Base-by-base conservation (phyloP, 2,888 invertebrate species). In the Tribolium freemani region DNA sequence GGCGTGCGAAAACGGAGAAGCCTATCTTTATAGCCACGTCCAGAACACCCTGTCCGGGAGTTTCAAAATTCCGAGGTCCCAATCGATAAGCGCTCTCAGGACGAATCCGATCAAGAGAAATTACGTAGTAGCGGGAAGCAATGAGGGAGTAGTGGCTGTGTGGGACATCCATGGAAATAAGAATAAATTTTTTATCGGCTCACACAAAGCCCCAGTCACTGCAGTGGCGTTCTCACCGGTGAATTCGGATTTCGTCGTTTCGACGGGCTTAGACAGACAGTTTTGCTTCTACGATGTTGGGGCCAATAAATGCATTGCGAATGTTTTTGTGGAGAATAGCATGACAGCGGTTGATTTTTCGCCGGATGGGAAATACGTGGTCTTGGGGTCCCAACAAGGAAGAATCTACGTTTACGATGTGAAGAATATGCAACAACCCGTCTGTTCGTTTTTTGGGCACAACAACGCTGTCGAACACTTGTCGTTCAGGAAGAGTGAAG, bases 151-250 rank as follows among this genome's bases (percentile, higher is more conserved):
- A 10, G 82, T 86, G 3, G 83, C 79, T n/a, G 81, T 85, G 38
- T 86, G 86, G 86, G 86, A 86, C 75, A 83, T 81, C 5, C 84
- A 86, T 64, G 77, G 77, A 1, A 83, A 80, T 63, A 82, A 82
- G 73, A 75, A 78, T 2, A 82, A 81, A 61, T 83, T 81, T 69
- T 66, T 60, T 21, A 76, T 75, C 31, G 76, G 76, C 26, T 87
- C 88, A 4, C 91, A 91, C 78, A 88, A 88, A 11, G 89, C 90
- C 2, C 89, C 89, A 1, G 88, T 90, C n/a, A 89, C 89, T 75
- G 89, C 89, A 76, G 86, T 90, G 69, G 84, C 87, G 31, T 90
- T 88, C 83, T 90, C 90, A 0, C 87, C 89, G 0, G 85, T 89
- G 6, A 89, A 90, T 77, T 85, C 86, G 73, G 89, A 90, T 82